phyloP scores from a whole-genome alignment of 2,888 invertebrate genomes.

The Glomeris marginata region DNA sequence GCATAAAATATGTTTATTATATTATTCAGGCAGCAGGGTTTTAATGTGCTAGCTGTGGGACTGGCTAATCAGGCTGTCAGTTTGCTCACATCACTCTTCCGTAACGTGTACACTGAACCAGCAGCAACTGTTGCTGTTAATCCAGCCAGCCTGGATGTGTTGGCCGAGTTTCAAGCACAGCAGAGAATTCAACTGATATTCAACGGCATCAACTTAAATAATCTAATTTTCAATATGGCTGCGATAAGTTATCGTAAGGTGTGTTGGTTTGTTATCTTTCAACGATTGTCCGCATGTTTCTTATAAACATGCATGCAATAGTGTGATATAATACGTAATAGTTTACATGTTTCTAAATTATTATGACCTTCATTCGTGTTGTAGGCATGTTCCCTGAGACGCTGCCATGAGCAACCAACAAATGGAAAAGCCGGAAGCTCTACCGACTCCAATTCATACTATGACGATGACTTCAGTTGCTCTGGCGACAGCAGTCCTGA shows the following conservation, averaged over 20 bases:
- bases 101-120: slow-evolving; percentile 56
- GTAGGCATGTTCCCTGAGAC: slow-evolving; percentile 61
- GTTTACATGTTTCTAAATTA: too few relatives aligned
- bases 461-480: slow-evolving; percentile 79
- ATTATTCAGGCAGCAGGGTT: slow-evolving; percentile 56
- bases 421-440: slow-evolving; percentile 68
- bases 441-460: slow-evolving; percentile 90
- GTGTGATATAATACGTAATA: too few relatives aligned
- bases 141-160: slow-evolving; percentile 37
- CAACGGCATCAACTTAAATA: slow-evolving; percentile 55
- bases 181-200: slow-evolving; percentile 50
- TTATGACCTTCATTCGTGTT: not conserved
- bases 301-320: too few relatives aligned
- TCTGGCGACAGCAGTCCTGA: slow-evolving; percentile 73
- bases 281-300: too few relatives aligned
- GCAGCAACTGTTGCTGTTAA: slow-evolving; percentile 38
- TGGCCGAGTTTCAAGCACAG: slow-evolving; percentile 18
- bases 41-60: slow-evolving; percentile 77
- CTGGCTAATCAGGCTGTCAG: slow-evolving; percentile 70
- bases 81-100: slow-evolving; percentile 53
- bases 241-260: slow-evolving; percentile 79
- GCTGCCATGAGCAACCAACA: slow-evolving; percentile 56
- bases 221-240: slow-evolving; percentile 71
- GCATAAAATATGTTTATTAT: slow-evolving; percentile 1
- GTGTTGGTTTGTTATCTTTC: slow-evolving; percentile 14